phyloP scores from a whole-genome alignment of 2,888 invertebrate genomes.

The Oligia latruncula region DNA sequence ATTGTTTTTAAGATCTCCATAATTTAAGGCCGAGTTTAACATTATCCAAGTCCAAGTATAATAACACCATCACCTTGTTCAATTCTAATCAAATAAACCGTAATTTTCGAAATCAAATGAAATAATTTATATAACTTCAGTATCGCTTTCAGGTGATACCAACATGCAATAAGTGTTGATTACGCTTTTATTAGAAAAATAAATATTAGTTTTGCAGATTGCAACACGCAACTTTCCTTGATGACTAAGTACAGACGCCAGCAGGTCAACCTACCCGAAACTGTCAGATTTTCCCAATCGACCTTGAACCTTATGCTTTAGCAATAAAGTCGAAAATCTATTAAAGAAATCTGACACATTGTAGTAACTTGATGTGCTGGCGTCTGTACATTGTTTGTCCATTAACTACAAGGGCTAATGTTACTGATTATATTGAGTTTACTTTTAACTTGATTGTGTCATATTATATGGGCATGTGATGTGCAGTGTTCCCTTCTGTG shows the following conservation, averaged over 20 bases:
- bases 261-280: no score
- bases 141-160: background rate
- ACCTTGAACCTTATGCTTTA: no score
- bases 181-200: slow-evolving; percentile 6
- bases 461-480: background rate
- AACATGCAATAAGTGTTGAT: slow-evolving; percentile 1
- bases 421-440: background rate
- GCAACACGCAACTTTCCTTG: background rate
- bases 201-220: background rate
- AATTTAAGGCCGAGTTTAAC: background rate
- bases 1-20: background rate
- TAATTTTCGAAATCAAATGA: background rate
- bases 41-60: background rate
- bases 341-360: no score
- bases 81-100: background rate
- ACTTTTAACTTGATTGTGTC: background rate
- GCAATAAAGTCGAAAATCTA: no score
- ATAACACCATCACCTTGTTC: background rate
- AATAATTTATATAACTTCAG: background rate
- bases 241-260: background rate
- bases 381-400: slow-evolving; percentile 26
- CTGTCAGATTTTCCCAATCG: no score
- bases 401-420: slow-evolving; percentile 18
- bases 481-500: background rate
- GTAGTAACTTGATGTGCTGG: no score